Evolutionary conservation across 2,888 invertebrate genomes (phyloP), one percentile per base, ranked within the genome.

Genomic region (Tetramorium bicarinatum): DNA sequence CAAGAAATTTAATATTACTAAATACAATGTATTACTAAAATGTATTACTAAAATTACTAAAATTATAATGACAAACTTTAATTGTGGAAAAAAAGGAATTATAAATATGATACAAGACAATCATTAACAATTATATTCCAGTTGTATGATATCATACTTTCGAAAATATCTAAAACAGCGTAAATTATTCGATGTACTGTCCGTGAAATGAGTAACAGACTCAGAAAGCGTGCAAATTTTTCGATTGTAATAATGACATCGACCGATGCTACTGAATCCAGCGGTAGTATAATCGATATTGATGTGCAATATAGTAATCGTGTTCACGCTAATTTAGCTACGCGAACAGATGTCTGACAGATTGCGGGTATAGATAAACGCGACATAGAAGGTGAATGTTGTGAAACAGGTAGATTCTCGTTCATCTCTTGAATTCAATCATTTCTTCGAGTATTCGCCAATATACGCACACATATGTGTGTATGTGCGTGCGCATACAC

Each of bases 271-370:
- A 21, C 9, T 47, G n/a, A 61, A 13, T 47, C 25, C 3, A 47
- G 18, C 38, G 11, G 25, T 29, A 34, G n/a, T n/a, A 34, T 44
- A 15, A 66, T 21, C 25, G 18, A 11, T 34, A 47, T 61, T 25
- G 56, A 25, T 21, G 76, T 54, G 34, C 25, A 34, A 79, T 61
- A 76, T 62, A 56, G 11, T 41, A 38, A 71, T 69, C 47, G 67
- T 71, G 69, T 83, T 87, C 80, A 44, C 25, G 29, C 34, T 52
- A 61, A 81, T 85, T 85, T 56, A 69, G 25, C 18, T 9, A 21
- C 34, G 9, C 47, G 54, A 25, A 66, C 75, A 75, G 66, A 25
- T 80, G 72, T 67, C 47, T 82, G 76, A 71, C 29, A 44, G 61
- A 52, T 80, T 6, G 59, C 21, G 18, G 38, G 2, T 41, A 56